These are phyloP conservation scores for Xenopus petersii DNA, from an alignment of 2,797 vertebrate species.

Conservation along the genomic window DNA sequence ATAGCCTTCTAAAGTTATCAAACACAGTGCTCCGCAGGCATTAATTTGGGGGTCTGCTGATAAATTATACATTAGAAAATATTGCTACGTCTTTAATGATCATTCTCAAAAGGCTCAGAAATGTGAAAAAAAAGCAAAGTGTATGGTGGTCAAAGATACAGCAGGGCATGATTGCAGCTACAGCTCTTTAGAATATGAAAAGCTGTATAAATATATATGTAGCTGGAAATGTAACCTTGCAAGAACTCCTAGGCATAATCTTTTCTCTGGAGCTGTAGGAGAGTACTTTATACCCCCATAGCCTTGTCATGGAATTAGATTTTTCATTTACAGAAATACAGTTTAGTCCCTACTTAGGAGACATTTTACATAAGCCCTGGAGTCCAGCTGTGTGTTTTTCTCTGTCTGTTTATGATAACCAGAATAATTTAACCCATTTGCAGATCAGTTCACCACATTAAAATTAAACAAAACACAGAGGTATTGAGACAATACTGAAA, in stretches of 20 bases:
- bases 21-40: conserved; percentile 22
- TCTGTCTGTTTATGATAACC: not conserved
- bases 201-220: conserved; percentile 30
- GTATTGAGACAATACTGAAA: not conserved
- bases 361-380: not conserved
- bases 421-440: not conserved
- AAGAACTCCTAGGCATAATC: conserved; percentile 20
- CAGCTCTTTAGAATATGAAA: conserved; percentile 43
- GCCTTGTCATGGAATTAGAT: conserved; percentile 18
- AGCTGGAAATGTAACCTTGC: conserved; percentile 45
- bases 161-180: conserved; percentile 40
- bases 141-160: conserved; percentile 43
- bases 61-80: conserved; percentile 50
- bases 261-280: conserved; percentile 14
- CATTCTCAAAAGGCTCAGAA: conserved; percentile 50
- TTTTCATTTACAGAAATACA: not conserved
- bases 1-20: conserved; percentile 26
- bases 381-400: not conserved
- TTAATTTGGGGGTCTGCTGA: conserved; percentile 39
- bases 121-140: conserved; percentile 50
- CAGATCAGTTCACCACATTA: not conserved
- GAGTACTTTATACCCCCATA: conserved; percentile 46
- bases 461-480: not conserved
- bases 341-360: conserved; percentile 1
- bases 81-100: conserved; percentile 49